Evolutionary conservation across 2,113 vertebrate genomes (phyloP).

Genomic region (Chaetorhynchus papuensis): DNA sequence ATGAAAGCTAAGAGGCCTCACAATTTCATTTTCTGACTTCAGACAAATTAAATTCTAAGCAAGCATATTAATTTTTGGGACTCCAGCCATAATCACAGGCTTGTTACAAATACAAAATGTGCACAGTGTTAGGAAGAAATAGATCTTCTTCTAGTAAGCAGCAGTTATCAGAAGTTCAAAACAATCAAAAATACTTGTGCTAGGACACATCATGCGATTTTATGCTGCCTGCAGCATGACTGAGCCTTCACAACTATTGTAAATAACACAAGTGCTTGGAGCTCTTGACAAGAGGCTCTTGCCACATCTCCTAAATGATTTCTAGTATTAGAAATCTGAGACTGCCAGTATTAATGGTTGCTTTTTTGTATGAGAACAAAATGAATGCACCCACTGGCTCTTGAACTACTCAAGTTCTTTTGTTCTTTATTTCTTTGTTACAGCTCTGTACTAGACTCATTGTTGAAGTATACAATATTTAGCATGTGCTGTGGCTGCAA

Average conservation of each 20-base stretch:
- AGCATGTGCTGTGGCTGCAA: neutral
- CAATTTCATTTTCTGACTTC: neutral
- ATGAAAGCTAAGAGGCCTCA: neutral
- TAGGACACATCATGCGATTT: neutral
- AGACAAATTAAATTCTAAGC: neutral
- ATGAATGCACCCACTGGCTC: neutral
- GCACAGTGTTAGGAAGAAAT: neutral
- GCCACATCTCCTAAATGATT: neutral
- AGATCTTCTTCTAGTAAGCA: neutral
- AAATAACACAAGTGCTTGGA: neutral
- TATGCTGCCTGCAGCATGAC: neutral
- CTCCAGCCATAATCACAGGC: neutral
- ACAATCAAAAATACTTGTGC: neutral
- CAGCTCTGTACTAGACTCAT: neutral
- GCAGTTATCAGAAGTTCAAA: neutral
- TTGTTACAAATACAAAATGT: neutral
- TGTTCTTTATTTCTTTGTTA: neutral
- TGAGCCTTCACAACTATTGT: neutral
- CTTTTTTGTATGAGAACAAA: neutral
- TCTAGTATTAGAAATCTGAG: neutral
- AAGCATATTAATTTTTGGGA: neutral
- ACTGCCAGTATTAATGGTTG: neutral
- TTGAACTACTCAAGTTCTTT: neutral
- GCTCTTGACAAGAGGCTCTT: neutral
- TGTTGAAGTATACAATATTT: neutral